Conservation (phyloP, 2,113 vertebrate species). For the Sarotherodon lohbergeri region DNA sequence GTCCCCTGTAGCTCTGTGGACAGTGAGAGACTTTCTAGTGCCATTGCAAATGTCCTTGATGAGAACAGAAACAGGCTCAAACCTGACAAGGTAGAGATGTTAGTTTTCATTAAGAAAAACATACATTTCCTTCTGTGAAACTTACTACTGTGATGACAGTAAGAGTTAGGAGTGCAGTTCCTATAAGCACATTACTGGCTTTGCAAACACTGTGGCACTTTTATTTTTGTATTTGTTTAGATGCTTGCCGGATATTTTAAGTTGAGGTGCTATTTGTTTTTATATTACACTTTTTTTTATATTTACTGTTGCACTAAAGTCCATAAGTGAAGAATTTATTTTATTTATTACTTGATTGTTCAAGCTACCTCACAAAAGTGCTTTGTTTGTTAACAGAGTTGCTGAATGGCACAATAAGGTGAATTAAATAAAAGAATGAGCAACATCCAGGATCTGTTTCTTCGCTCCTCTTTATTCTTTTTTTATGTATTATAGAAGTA, state of each 20-base stretch:
- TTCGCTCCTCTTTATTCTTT: not conserved
- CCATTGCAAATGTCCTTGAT: not conserved
- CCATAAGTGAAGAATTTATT: not conserved
- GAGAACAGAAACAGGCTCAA: not conserved
- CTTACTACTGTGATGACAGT: not conserved
- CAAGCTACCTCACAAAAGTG: not conserved
- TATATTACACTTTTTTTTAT: not conserved
- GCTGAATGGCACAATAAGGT: not conserved
- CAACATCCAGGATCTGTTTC: not conserved
- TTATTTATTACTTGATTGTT: not conserved
- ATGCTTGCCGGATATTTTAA: not conserved
- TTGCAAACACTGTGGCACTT: not conserved
- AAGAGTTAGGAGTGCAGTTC: not conserved
- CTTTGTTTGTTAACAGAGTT: not conserved
- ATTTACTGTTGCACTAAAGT: not conserved
- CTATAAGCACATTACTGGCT: not conserved
- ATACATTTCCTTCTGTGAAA: not conserved
- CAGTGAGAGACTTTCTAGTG: not conserved
- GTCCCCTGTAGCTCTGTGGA: not conserved
- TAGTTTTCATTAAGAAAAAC: not conserved
- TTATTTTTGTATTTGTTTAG: not conserved
- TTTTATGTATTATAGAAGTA: not conserved
- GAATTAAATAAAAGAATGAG: not conserved
- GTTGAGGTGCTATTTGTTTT: not conserved
- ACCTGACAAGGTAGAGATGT: not conserved